Conservation (phyloP, 2,113 vertebrate species). For the Vimba vimba region DNA sequence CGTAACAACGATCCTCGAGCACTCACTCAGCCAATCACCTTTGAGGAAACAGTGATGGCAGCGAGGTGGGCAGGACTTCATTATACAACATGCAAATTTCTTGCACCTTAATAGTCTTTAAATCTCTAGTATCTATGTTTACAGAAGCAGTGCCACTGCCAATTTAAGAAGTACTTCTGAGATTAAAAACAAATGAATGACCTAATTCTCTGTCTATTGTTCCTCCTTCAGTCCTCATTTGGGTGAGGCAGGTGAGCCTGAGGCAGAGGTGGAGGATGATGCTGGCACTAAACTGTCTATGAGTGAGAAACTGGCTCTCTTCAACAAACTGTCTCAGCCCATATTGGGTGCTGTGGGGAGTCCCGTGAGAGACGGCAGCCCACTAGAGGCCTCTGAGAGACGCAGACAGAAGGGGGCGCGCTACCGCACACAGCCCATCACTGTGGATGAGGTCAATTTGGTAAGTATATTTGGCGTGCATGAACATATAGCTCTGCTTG, state of each 20-base stretch:
- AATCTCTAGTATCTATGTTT: not conserved
- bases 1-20: constrained; percentile 71
- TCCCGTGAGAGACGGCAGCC: constrained; percentile 51
- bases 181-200: not conserved
- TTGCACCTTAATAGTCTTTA: not conserved
- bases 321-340: constrained; percentile 75
- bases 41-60: constrained; percentile 69
- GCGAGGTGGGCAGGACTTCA: constrained; percentile 65
- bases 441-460: constrained; percentile 76
- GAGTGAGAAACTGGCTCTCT: constrained; percentile 81
- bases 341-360: constrained; percentile 12
- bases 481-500: not conserved
- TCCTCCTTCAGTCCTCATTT: constrained; percentile 47
- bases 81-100: not conserved
- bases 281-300: constrained; percentile 75
- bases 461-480: constrained; percentile 58
- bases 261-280: constrained; percentile 63
- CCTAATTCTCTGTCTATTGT: not conserved
- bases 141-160: not conserved
- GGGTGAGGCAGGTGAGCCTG: constrained; percentile 51
- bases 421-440: constrained; percentile 80
- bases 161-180: not conserved
- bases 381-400: constrained; percentile 59
- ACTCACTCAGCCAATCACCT: constrained; percentile 77
- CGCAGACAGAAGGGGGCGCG: constrained; percentile 77